Base-by-base conservation (phyloP, 2,888 invertebrate genomes). In the Pyralis farinalis region DNA sequence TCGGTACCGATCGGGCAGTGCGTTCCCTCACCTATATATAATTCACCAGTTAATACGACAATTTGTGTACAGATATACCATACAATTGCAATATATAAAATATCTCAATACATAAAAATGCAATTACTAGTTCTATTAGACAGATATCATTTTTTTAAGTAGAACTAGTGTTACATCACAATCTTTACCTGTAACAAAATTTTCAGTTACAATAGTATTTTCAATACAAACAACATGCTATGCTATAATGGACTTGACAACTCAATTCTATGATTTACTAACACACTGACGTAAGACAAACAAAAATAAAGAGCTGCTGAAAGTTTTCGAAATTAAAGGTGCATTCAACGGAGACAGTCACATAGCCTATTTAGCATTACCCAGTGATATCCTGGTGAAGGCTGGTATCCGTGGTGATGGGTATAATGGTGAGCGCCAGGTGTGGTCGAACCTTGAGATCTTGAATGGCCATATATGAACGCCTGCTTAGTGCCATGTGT, bases 1-100 rank as follows among this genome's bases (percentile, higher is more conserved):
- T 97, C 34, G 98, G 97, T 53, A 97, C 94, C 42, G 97, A 97
- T 61, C 97, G 93, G 45, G 92, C 94, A 31, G 97, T 97, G 64
- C 97, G 94, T 87, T 98, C 98, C 64, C 97, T 93, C 45, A 98
- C 96, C 97, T 98, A 87, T 40, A 52, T 43, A 43, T 43, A 12
- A 25, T 34, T 39, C 12, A 42, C 25, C 3, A n/a, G 3, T 25
- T 20, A n/a, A 36, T 28, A 37, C 5, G 9, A 20, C 16, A 28
- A n/a, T 16, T 31, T 22, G 7, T 25, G 2, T 25, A n/a, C 25
- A 25, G 4, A 16, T 16, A 16, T 4, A 3, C 2, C 16, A 4
- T 16, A 16, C 16, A 16, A 16, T 16, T 16, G 2, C 4, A 16
- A 16, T 16, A 16, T 16, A 16, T 16, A 16, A 16, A 3, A 16